Percentiles rank a stretch among this genome's conserved stretches.
phyloP scores from a whole-genome alignment of 2,113 vertebrate species.

The Centropus bengalensis region DNA sequence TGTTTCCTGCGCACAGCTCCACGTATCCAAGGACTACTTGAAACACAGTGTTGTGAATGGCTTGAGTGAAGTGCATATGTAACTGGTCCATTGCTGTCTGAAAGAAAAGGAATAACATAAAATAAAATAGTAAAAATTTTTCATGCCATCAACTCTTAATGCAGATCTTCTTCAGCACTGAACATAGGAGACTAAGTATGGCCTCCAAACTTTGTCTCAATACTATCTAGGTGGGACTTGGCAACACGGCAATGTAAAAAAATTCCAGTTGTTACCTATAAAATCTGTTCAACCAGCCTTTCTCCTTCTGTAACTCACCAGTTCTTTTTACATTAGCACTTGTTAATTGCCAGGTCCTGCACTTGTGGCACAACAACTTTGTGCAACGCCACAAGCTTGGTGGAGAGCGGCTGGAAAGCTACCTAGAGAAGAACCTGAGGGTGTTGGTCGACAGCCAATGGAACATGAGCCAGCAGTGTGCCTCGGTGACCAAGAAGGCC shows the following conservation, averaged over 20 bases:
- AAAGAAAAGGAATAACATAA: conserved; percentile 39
- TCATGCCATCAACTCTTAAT: background rate
- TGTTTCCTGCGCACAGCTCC: conserved; percentile 94
- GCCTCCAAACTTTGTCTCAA: background rate
- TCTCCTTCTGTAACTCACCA: background rate
- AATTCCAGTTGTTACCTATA: background rate
- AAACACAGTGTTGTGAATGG: conserved; percentile 98
- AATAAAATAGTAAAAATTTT: background rate
- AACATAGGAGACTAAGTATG: background rate
- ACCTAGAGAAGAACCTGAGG: too few relatives aligned
- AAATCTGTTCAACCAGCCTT: background rate
- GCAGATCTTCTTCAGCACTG: background rate
- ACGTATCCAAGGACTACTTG: conserved; percentile 98
- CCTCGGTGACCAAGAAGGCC: too few relatives aligned
- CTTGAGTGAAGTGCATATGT: conserved; percentile 99
- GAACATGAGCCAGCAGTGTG: too few relatives aligned
- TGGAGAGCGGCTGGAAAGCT: too few relatives aligned
- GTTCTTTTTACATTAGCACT: background rate
- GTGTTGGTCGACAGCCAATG: too few relatives aligned
- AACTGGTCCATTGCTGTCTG: conserved; percentile 99
- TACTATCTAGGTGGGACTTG: background rate
- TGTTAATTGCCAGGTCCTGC: too few relatives aligned
- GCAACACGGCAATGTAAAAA: background rate
- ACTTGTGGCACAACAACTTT: too few relatives aligned
- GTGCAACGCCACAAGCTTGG: too few relatives aligned